A percentile compares a stretch with the other conserved stretches of the same genome.
These are phyloP conservation scores for Conomelus anceps DNA, from an alignment of 2,888 invertebrate species.

Conservation along the genomic window DNA sequence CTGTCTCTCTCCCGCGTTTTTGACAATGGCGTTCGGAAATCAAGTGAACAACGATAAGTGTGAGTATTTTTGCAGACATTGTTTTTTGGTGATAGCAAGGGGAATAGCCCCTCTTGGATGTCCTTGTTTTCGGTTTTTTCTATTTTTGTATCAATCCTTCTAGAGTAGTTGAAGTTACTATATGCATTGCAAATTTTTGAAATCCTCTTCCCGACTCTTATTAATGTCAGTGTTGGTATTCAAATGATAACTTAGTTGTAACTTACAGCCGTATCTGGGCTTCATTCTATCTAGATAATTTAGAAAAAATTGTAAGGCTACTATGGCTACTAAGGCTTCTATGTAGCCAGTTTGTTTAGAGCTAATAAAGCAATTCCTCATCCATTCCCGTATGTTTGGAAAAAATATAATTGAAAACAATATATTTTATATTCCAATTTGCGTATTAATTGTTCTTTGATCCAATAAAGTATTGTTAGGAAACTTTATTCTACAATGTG, in stretches of 20 bases:
- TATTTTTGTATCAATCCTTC: slow-evolving; percentile 17
- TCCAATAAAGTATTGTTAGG: too few relatives aligned
- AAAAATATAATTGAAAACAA: too few relatives aligned
- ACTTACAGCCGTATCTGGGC: neutral
- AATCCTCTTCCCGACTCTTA: slow-evolving; percentile 18
- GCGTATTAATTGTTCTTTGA: too few relatives aligned
- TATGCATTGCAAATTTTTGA: neutral
- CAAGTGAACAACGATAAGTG: slow-evolving; percentile 27
- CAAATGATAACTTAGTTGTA: slow-evolving; percentile 28
- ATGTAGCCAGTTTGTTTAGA: too few relatives aligned
- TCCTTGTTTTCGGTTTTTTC: slow-evolving; percentile 19
- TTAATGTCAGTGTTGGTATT: slow-evolving; percentile 32
- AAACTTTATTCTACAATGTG: too few relatives aligned
- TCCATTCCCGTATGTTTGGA: too few relatives aligned
- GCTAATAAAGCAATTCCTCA: too few relatives aligned
- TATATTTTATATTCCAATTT: too few relatives aligned
- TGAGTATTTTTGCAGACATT: slow-evolving; percentile 29
- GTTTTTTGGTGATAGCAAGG: slow-evolving; percentile 24
- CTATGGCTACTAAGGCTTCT: too few relatives aligned
- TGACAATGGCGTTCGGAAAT: slow-evolving; percentile 26
- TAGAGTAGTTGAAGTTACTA: neutral
- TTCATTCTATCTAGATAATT: neutral
- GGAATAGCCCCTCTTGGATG: slow-evolving; percentile 24
- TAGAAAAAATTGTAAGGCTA: too few relatives aligned
- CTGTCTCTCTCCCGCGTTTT: slow-evolving; percentile 25